Evolutionary conservation across 2,797 vertebrate genomes (phyloP), one percentile per base, ranked within the genome.

Genomic region (Leucoraja ocellata): DNA sequence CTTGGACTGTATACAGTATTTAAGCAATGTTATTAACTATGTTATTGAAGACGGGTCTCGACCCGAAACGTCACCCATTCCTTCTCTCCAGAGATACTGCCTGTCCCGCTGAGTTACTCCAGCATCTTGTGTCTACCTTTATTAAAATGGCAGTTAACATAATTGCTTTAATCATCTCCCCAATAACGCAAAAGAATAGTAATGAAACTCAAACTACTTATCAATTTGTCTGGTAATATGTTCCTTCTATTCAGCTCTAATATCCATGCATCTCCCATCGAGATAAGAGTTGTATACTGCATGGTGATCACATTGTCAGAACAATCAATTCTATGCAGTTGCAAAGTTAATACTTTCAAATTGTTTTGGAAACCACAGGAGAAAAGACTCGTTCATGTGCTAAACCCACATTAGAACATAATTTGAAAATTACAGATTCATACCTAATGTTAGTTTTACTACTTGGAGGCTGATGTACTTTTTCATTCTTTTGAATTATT

Each of bases 401-500:
- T 83, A 58, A 83, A 58, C 54, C 23, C 1, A 83, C 46, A 83
- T 83, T 58, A 83, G 54, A 58, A 58, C 28, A 83, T 54, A 25
- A 83, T 58, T 11, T 10, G 46, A 23, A 83, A 23, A 58, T 83
- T 54, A 83, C 80, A 21, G 46, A 25, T 83, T 28, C 54, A 58
- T 10, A 58, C 21, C 46, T 36, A 73, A 73, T 68, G 65, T 21
- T 78, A 11, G 36, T 78, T 78, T 32, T 10, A 58, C 46, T 83
- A 58, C 2, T 58, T 28, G 46, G 46, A 46, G 23, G 1, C 58
- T 58, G 8, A 23, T 83, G 25, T 23, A 25, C 46, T 25, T 4
- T 58, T 83, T 83, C 54, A 58, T 83, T 79, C 4, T 79, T 58
- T 58, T 83, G 21, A 83, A 83, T 83, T 83, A 58, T 83, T 83